Percentiles rank a stretch among this genome's conserved stretches.
Conservation (phyloP, 2,888 invertebrate species). For the Stenchaetothrips biformis region DNA sequence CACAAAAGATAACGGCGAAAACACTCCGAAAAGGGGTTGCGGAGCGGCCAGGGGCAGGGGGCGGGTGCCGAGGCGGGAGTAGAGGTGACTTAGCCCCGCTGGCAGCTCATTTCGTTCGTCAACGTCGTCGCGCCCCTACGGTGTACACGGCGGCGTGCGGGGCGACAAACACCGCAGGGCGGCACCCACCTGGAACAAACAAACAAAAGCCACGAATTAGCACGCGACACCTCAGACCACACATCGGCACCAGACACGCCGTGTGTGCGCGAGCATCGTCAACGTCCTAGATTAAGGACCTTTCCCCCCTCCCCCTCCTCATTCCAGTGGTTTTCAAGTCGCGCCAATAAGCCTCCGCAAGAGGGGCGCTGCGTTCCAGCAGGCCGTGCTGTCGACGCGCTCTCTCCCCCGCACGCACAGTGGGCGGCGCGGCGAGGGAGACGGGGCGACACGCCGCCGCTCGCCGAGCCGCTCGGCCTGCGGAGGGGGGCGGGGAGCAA, state of each 20-base stretch:
- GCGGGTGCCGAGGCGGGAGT: too few species aligned
- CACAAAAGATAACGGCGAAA: too few species aligned
- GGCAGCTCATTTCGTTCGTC: not conserved
- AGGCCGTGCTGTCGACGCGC: not conserved
- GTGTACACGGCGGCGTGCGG: too few species aligned
- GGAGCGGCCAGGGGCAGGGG: too few species aligned
- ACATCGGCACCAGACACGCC: not conserved
- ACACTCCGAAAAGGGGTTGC: too few species aligned
- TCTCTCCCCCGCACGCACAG: too few species aligned
- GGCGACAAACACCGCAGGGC: too few species aligned
- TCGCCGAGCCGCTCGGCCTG: not conserved
- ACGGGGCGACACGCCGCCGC: not conserved
- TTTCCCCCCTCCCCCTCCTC: not conserved
- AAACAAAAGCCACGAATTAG: not conserved
- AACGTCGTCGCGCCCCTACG: not conserved
- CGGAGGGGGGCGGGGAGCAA: not conserved
- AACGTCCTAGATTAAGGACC: not conserved
- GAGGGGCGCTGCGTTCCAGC: not conserved
- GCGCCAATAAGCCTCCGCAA: not conserved
- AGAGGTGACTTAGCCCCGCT: too few species aligned
- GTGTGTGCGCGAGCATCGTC: not conserved
- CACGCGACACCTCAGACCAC: not conserved
- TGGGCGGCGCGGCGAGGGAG: not conserved
- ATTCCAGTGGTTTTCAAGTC: constrained; percentile 1
- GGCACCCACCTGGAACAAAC: not conserved